Evolutionary conservation across 2,888 invertebrate genomes (phyloP).

Genomic region (Oxytorus armatus): DNA sequence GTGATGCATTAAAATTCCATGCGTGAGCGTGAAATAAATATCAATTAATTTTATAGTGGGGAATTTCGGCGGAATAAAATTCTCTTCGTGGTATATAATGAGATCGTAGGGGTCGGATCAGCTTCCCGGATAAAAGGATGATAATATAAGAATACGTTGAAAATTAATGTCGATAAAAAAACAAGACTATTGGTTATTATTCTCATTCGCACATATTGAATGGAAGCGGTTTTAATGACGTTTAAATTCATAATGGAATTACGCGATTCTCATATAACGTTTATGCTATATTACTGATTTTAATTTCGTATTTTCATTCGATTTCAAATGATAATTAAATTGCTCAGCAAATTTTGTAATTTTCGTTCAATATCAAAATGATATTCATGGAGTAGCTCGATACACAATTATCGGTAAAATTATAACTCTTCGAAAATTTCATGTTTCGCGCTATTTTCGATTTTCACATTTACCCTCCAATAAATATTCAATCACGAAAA

Average conservation of each 20-base stretch:
- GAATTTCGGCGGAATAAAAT: slow-evolving; percentile 29
- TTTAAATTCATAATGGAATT: no score
- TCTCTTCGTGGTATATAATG: slow-evolving; percentile 37
- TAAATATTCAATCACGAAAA: slow-evolving; percentile 33
- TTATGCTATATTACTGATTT: no score
- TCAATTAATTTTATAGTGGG: slow-evolving; percentile 50
- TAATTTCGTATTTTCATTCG: no score
- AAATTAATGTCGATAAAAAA: slow-evolving; percentile 5
- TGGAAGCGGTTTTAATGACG: not conserved
- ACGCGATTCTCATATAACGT: no score
- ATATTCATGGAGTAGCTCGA: no score
- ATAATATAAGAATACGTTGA: slow-evolving; percentile 1
- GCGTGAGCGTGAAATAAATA: slow-evolving; percentile 59
- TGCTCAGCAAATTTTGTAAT: no score
- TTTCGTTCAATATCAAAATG: no score
- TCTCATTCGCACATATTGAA: not conserved
- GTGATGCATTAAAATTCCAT: slow-evolving; percentile 57
- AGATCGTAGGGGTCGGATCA: not conserved
- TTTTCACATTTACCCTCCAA: no score
- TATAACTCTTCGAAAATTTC: no score
- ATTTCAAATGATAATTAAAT: no score
- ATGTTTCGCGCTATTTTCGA: no score
- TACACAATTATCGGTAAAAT: no score
- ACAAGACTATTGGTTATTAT: slow-evolving; percentile 24
- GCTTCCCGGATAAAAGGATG: slow-evolving; percentile 20